Evolutionary conservation across 2,113 vertebrate genomes (phyloP).

Genomic region (Proterorhinus semilunaris): DNA sequence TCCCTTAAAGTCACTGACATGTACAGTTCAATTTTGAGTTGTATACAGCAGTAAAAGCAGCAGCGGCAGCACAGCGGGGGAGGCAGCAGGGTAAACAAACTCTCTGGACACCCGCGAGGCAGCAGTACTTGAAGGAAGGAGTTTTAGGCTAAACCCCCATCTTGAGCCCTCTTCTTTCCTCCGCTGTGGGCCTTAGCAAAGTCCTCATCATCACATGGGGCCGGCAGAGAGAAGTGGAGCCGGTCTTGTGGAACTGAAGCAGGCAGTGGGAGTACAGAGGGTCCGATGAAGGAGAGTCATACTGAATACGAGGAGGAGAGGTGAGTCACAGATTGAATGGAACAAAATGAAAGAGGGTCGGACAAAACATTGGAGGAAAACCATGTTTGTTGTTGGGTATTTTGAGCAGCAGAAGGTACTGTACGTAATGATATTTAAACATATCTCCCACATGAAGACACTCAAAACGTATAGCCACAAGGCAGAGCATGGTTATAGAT

Average conservation of each 20-base stretch:
- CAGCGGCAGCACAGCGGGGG: slow-evolving; percentile 48
- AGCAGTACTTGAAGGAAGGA: slow-evolving; percentile 44
- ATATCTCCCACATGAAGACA: too few relatives aligned
- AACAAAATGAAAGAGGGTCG: not conserved
- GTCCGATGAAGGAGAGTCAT: not conserved
- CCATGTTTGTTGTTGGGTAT: too few relatives aligned
- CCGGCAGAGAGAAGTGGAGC: not conserved
- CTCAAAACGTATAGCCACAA: too few relatives aligned
- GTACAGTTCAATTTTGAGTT: slow-evolving; percentile 13
- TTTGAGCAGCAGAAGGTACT: too few relatives aligned
- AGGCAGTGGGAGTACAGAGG: not conserved
- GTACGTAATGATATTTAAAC: too few relatives aligned
- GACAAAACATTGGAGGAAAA: not conserved
- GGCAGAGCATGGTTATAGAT: too few relatives aligned
- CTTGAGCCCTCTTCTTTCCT: slow-evolving; percentile 51
- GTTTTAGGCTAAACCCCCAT: slow-evolving; percentile 35
- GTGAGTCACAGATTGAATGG: not conserved
- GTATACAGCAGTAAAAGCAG: slow-evolving; percentile 21
- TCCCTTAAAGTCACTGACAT: slow-evolving; percentile 18
- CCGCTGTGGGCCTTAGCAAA: slow-evolving; percentile 48
- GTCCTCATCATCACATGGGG: slow-evolving; percentile 21
- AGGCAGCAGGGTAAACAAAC: slow-evolving; percentile 59
- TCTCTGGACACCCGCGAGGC: slow-evolving; percentile 59
- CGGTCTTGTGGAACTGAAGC: slow-evolving; percentile 27
- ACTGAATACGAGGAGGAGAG: not conserved